phyloP scores from a whole-genome alignment of 2,888 invertebrate species.

The Drosophila sordidapex region DNA sequence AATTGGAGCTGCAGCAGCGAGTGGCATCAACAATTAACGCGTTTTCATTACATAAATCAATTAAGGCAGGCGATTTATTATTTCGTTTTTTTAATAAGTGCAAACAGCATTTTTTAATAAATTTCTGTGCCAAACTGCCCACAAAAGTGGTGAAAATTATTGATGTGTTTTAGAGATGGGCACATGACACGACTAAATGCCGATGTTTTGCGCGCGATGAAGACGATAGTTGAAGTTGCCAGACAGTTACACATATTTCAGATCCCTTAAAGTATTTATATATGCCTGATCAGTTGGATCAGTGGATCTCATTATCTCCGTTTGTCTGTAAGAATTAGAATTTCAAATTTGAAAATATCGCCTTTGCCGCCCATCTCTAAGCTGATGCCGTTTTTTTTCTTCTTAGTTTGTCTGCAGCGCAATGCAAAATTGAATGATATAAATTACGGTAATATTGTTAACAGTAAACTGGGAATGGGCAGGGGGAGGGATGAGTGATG shows the following conservation, averaged over 20 bases:
- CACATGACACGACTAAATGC: not conserved
- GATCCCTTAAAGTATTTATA: not conserved
- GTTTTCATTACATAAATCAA: conserved; percentile 33
- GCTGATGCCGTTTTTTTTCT: conserved; percentile 48
- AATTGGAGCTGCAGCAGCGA: not conserved
- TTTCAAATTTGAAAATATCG: not conserved
- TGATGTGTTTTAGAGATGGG: conserved; percentile 34
- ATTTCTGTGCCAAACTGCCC: conserved; percentile 44
- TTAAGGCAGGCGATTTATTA: conserved; percentile 29
- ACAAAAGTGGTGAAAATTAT: conserved; percentile 55
- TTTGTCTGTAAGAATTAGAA: not conserved
- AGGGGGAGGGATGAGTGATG: not conserved
- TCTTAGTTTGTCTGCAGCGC: conserved; percentile 59
- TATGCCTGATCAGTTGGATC: not conserved
- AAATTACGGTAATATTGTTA: conserved; percentile 74
- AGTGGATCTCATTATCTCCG: not conserved
- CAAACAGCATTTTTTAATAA: conserved; percentile 66
- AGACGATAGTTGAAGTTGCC: no score
- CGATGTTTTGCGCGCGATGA: not conserved
- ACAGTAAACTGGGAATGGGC: conserved; percentile 29
- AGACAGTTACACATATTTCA: not conserved
- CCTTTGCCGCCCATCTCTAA: conserved; percentile 1
- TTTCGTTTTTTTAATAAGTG: conserved; percentile 45
- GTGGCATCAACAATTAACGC: conserved; percentile 32
- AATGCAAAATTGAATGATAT: conserved; percentile 62